Evolutionary conservation across 2,888 invertebrate species (phyloP).

Genomic region (Hypselothyrea guttata): DNA sequence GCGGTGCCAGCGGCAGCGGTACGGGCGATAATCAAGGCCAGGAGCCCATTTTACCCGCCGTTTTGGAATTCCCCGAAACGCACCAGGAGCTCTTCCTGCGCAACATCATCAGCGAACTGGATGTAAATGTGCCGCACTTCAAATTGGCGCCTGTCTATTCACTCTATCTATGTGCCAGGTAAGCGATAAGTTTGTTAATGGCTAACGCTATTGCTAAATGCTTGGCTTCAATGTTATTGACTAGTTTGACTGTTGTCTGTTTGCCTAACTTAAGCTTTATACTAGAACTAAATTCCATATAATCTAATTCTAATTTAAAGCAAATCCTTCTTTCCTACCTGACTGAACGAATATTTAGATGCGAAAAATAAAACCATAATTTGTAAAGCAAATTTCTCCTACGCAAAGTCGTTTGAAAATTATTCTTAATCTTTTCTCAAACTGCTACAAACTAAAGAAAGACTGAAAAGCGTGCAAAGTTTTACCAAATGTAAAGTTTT

Average conservation of each 20-base stretch:
- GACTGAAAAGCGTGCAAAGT: too few species aligned
- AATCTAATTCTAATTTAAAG: too few species aligned
- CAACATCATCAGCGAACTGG: constrained; percentile 93
- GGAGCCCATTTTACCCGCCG: constrained; percentile 96
- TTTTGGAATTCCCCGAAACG: constrained; percentile 96
- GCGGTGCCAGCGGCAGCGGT: constrained; percentile 54
- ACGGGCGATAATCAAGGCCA: constrained; percentile 85
- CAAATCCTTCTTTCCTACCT: too few species aligned
- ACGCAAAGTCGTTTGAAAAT: too few species aligned
- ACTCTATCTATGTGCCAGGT: constrained; percentile 95
- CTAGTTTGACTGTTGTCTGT: constrained; percentile 15
- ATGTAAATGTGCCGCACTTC: constrained; percentile 94
- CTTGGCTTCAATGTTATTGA: constrained; percentile 7
- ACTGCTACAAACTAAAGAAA: too few species aligned
- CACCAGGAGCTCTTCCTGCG: constrained; percentile 96
- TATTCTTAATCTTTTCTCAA: too few species aligned
- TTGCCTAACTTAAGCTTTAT: constrained; percentile 16
- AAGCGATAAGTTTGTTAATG: constrained; percentile 26
- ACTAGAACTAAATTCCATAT: too few species aligned
- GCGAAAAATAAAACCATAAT: too few species aligned
- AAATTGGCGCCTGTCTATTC: constrained; percentile 98
- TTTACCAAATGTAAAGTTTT: too few species aligned
- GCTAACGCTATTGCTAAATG: not conserved
- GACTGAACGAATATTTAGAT: too few species aligned
- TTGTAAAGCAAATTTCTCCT: too few species aligned